Base-by-base conservation (phyloP, 2,888 invertebrate genomes). In the Spatulosminthurus flaviceps region DNA sequence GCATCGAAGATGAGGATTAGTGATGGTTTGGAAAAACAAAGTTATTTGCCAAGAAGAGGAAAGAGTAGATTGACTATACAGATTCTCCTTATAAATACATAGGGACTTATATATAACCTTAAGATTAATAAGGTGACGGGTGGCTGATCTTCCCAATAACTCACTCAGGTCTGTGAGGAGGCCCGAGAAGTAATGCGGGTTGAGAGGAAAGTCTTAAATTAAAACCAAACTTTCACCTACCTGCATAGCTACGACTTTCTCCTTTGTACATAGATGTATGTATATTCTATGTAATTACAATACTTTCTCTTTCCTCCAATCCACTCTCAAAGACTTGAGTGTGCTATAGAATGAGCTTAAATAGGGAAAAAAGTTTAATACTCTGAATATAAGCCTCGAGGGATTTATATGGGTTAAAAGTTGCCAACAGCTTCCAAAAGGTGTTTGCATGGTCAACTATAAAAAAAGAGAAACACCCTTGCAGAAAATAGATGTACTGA, bases 121-220 rank as follows among this genome's bases (percentile, higher is more conserved):
- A 64, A 64, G 64, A 64, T 64, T 64, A 64, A 64, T 64, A 64
- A 22, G 64, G 64, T 64, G 64, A 64, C 64, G 64, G 64, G 64
- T 11, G 26, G 64, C n/a, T 64, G 64, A 64, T 64, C 64, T 64
- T 9, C 16, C 26, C 64, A 64, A 64, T 64, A 64, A 64, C 64
- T 64, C 64, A 64, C n/a, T n/a, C n/a, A 51, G 51, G 4, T 16
- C n/a, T n/a, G n/a, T 9, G 51, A 51, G 51, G 5, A 51, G n/a
- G 51, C 1, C 9, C 1, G n/a, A 51, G 51, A 16, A 11, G 16
- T 13, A n/a, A 13, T 16, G n/a, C 4, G 51, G 51, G n/a, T 26
- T 24, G n/a, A 26, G 64, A 22, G 24, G 26, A 22, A 64, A 64
- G 26, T 64, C 64, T 26, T 22, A 24, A 64, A 64, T 64, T 64